phyloP scores from a whole-genome alignment of 2,797 vertebrate species.

The Gouania willdenowi region DNA sequence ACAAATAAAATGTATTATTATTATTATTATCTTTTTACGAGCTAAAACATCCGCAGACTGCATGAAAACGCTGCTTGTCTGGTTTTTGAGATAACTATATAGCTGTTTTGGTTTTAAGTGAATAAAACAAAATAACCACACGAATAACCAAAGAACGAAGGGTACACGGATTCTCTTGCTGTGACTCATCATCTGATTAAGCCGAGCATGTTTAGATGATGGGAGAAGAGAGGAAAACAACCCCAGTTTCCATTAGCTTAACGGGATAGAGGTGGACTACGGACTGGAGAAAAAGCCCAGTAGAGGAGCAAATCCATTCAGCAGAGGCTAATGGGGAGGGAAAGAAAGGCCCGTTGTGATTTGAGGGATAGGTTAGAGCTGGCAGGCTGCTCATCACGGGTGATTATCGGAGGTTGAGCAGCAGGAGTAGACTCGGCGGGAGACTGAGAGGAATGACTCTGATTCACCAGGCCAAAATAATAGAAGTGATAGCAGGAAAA shows the following conservation, averaged over 20 bases:
- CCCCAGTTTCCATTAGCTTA: slow-evolving; percentile 64
- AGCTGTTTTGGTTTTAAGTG: no score
- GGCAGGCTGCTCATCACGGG: slow-evolving; percentile 73
- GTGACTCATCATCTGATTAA: slow-evolving; percentile 67
- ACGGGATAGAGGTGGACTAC: slow-evolving; percentile 53
- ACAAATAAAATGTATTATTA: no score
- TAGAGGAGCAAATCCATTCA: slow-evolving; percentile 69
- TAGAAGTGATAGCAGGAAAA: slow-evolving; percentile 34
- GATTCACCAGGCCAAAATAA: slow-evolving; percentile 41
- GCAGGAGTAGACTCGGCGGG: slow-evolving; percentile 54
- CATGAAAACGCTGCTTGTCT: no score
- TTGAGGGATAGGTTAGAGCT: slow-evolving; percentile 72
- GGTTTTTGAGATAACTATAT: no score
- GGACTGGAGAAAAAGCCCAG: slow-evolving; percentile 49
- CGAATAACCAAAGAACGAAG: no score
- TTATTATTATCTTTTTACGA: no score
- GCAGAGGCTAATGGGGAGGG: slow-evolving; percentile 68
- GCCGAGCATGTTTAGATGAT: slow-evolving; percentile 60
- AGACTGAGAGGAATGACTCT: slow-evolving; percentile 48
- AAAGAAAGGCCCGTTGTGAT: slow-evolving; percentile 72
- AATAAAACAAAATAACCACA: no score
- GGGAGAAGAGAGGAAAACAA: slow-evolving; percentile 53
- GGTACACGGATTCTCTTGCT: no score
- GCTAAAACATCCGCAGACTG: no score
- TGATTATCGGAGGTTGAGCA: slow-evolving; percentile 72